phyloP scores from a whole-genome alignment of 1,140 invertebrate species.

The Philotrypesis tridentata region DNA sequence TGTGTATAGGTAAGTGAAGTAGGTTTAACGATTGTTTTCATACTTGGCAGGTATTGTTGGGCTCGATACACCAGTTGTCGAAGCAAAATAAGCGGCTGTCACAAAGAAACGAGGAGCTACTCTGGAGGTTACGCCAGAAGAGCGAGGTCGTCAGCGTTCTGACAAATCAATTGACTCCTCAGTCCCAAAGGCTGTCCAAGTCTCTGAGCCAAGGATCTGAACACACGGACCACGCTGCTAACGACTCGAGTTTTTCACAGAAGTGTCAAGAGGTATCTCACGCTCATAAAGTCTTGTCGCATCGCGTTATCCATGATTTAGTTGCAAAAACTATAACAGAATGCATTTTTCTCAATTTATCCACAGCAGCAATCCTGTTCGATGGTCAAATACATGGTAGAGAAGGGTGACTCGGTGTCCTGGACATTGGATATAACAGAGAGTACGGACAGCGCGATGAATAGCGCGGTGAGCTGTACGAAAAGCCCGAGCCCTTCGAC shows the following conservation, averaged over 20 bases:
- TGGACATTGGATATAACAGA: conserved; percentile 88
- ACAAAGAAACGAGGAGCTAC: conserved; percentile 89
- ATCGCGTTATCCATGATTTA: background rate
- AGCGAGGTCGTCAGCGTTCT: conserved; percentile 78
- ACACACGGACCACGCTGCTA: conserved; percentile 34
- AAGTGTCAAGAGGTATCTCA: conserved; percentile 49
- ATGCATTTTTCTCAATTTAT: background rate
- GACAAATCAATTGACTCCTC: conserved; percentile 66
- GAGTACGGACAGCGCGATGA: conserved; percentile 72
- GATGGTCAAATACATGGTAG: conserved; percentile 85
- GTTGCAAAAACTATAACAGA: background rate
- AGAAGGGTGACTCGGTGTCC: conserved; percentile 88
- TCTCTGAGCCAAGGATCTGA: conserved; percentile 57
- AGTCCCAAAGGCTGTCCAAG: conserved; percentile 56
- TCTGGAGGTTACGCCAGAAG: conserved; percentile 88
- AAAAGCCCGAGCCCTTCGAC: background rate
- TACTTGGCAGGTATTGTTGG: conserved; percentile 76
- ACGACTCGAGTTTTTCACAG: conserved; percentile 21
- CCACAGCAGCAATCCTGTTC: conserved; percentile 69
- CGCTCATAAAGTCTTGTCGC: background rate
- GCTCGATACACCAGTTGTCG: conserved; percentile 80
- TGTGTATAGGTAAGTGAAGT: no score
- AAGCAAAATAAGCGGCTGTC: conserved; percentile 85
- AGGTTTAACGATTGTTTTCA: no score
- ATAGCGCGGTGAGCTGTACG: conserved; percentile 52